phyloP scores from a whole-genome alignment of 2,113 vertebrate genomes.

The Scartelaos histophorus region DNA sequence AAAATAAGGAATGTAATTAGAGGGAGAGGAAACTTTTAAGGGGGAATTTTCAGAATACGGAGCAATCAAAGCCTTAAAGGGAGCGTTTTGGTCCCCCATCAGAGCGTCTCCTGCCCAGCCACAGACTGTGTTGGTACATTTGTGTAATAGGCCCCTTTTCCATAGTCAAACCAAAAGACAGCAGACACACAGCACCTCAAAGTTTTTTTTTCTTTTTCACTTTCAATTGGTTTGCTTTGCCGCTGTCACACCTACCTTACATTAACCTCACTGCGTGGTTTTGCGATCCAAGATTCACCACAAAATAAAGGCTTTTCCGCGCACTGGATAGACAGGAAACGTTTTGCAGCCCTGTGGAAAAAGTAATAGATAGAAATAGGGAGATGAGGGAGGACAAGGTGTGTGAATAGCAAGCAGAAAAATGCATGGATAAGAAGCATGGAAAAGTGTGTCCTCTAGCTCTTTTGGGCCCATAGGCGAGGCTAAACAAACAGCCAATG shows the following conservation, averaged over 20 bases:
- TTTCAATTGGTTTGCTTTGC: conserved; percentile 44
- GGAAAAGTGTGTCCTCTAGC: conserved; percentile 61
- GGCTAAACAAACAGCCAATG: conserved; percentile 74
- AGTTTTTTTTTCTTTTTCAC: conserved; percentile 44
- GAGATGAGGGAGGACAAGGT: conserved; percentile 47
- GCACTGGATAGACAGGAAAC: conserved; percentile 31
- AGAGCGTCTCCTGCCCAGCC: conserved; percentile 58
- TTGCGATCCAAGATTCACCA: conserved; percentile 48
- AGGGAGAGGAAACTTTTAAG: conserved; percentile 71
- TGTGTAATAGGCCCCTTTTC: conserved; percentile 39
- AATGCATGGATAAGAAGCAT: conserved; percentile 49
- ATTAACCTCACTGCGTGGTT: conserved; percentile 47
- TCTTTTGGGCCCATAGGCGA: conserved; percentile 65
- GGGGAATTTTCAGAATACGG: conserved; percentile 68
- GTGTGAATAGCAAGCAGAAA: conserved; percentile 42
- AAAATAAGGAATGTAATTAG: conserved; percentile 76
- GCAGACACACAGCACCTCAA: conserved; percentile 31
- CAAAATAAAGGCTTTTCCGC: conserved; percentile 40
- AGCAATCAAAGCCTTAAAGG: conserved; percentile 70
- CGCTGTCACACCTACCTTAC: conserved; percentile 59
- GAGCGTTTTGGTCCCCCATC: conserved; percentile 56
- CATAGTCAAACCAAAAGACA: conserved; percentile 13
- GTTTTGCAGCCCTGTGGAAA: conserved; percentile 20
- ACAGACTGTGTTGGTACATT: conserved; percentile 51
- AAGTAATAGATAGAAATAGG: conserved; percentile 35